Conservation (phyloP, 2,797 vertebrate genomes). For the Oreochromis mossambicus region DNA sequence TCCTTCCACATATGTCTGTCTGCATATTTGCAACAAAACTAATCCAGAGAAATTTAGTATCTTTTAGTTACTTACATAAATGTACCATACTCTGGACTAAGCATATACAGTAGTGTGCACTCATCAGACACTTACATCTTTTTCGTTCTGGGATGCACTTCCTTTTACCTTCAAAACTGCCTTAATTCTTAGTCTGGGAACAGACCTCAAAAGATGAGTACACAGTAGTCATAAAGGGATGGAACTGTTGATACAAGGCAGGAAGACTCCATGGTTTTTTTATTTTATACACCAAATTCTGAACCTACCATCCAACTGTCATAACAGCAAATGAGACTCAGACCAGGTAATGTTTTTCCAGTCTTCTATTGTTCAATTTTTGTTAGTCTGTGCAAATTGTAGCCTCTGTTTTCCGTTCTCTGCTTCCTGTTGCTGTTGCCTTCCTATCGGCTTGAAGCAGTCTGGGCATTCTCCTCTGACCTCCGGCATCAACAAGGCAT, state of each 20-base stretch:
- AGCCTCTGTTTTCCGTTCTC: background rate
- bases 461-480: conserved; percentile 22
- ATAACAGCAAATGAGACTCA: background rate
- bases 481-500: conserved; percentile 49
- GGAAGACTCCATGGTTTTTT: background rate
- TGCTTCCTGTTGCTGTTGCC: background rate
- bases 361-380: background rate
- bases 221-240: background rate
- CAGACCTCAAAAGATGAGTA: fast-evolving
- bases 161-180: background rate
- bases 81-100: background rate
- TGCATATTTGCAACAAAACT: background rate
- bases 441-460: background rate
- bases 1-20: background rate
- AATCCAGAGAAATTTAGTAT: background rate
- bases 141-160: background rate
- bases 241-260: background rate
- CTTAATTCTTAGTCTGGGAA: background rate
- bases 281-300: fast-evolving
- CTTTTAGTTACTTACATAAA: fast-evolving
- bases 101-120: background rate
- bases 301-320: background rate
- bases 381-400: background rate
- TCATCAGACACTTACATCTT: background rate
- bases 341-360: background rate